Evolutionary conservation across 2,113 vertebrate species (phyloP), one percentile per base, ranked within the genome.

Genomic region (Dasyprocta punctata): DNA sequence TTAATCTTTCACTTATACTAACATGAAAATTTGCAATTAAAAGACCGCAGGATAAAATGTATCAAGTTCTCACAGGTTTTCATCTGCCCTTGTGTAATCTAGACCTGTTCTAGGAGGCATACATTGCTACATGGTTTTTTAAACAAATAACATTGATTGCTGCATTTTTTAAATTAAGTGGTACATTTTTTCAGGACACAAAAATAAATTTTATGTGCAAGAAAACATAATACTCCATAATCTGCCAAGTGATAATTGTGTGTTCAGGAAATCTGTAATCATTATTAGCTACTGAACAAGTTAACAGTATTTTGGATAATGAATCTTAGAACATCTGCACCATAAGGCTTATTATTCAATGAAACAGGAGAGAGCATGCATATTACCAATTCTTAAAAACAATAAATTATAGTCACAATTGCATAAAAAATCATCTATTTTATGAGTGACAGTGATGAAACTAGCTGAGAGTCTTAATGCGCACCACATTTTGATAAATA

Each of bases 251-350:
- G 54, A 54, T 69, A 89, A 80, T 84, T 78, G 56, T 44, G 60
- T 2, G 16, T 89, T 33, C 52, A 93, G 54, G 30, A 67, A 60
- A 86, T n/a, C 7, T 93, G 7, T 47, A 92, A 85, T 80, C 60
- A 65, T 89, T 93, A 44, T 61, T 65, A 86, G 36, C 24, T 60
- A 9, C 54, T 63, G 44, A 86, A 58, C 30, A 33, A n/a, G 10
- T 30, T 67, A 93, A 65, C 4, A 78, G 26, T 19, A 88, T 93
- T 81, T 91, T 49, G 86, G 65, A 30, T 67, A 95, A 87, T 86
- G n/a, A 96, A 54, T 44, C 24, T 60, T 0, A 71, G 65, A 30
- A 38, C 24, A 60, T 88, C 12, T 86, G 52, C 41, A 60, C 13
- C 65, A 36, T 10, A 41, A 89, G 38, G 19, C 5, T 86, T 30